Evolutionary conservation across 2,888 invertebrate genomes (phyloP).

Genomic region (Hemithea aestivaria): DNA sequence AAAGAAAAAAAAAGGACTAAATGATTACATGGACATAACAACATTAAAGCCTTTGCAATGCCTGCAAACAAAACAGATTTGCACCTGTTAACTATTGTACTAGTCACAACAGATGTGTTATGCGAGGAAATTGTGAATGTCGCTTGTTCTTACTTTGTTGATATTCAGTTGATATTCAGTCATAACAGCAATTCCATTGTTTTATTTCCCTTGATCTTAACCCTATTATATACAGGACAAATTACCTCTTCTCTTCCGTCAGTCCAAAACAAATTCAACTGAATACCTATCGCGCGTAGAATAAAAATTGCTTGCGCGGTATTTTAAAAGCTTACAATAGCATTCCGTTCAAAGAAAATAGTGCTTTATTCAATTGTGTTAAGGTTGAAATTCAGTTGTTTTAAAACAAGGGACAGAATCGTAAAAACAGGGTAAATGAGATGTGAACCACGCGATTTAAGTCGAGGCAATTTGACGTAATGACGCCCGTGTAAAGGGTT

Average conservation of each 20-base stretch:
- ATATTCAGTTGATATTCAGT: too few relatives aligned
- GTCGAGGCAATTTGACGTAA: constrained; percentile 55
- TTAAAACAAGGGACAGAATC: constrained; percentile 37
- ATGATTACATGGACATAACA: constrained; percentile 31
- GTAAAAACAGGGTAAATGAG: constrained; percentile 62
- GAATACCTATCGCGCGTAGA: not conserved
- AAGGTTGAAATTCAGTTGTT: constrained; percentile 12
- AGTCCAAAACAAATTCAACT: constrained; percentile 10
- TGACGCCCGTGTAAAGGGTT: constrained; percentile 28
- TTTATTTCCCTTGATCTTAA: too few relatives aligned
- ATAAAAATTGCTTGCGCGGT: not conserved
- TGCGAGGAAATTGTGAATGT: too few relatives aligned
- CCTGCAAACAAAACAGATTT: not conserved
- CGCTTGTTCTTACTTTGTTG: too few relatives aligned
- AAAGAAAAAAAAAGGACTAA: constrained; percentile 33
- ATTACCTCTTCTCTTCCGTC: constrained; percentile 5
- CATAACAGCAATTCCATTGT: too few relatives aligned
- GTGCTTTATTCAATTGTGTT: too few relatives aligned
- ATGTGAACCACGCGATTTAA: constrained; percentile 62
- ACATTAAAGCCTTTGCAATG: constrained; percentile 40
- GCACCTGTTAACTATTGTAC: too few relatives aligned
- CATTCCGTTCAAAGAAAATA: too few relatives aligned
- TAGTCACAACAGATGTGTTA: too few relatives aligned
- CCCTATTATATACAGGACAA: constrained; percentile 1
- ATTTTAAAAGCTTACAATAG: too few relatives aligned